Percentiles rank a stretch among this genome's conserved stretches.
Conservation (phyloP, 2,888 invertebrate genomes). For the Pseudococcus jackbeardsleyi region DNA sequence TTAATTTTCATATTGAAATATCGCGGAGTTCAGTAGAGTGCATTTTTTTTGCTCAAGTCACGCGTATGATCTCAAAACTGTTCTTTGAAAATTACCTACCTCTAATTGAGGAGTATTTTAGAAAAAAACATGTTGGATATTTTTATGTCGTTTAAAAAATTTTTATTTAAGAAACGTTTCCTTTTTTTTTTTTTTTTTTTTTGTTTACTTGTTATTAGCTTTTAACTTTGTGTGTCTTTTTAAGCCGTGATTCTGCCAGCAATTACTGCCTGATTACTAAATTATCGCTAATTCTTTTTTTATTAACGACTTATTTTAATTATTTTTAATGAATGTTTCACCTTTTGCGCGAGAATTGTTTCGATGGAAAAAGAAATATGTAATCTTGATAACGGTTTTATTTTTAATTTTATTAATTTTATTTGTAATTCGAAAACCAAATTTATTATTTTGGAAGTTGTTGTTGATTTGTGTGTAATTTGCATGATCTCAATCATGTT, state of each 20-base stretch:
- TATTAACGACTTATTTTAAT: constrained; percentile 38
- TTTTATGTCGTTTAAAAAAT: background rate
- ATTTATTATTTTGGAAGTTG: constrained; percentile 42
- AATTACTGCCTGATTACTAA: constrained; percentile 15
- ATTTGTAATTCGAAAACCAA: constrained; percentile 10
- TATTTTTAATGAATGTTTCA: constrained; percentile 44
- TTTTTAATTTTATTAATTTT: constrained; percentile 51
- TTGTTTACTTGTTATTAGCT: background rate
- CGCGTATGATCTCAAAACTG: constrained; percentile 36
- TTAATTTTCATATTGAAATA: background rate
- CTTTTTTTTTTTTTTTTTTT: background rate
- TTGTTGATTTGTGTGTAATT: constrained; percentile 32
- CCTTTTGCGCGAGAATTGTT: background rate
- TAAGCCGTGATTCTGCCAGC: constrained; percentile 53
- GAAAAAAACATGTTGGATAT: background rate
- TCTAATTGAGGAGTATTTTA: background rate
- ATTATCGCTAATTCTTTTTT: background rate
- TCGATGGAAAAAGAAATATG: background rate
- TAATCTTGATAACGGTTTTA: constrained; percentile 20
- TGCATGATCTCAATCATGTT: constrained; percentile 55
- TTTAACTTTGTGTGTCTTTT: constrained; percentile 15
- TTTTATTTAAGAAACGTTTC: background rate
- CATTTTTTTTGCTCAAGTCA: constrained; percentile 8
- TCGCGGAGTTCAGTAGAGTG: background rate
- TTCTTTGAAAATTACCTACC: background rate